Evolutionary conservation across 2,113 vertebrate genomes (phyloP).

Genomic region (Chionodraco myersi): DNA sequence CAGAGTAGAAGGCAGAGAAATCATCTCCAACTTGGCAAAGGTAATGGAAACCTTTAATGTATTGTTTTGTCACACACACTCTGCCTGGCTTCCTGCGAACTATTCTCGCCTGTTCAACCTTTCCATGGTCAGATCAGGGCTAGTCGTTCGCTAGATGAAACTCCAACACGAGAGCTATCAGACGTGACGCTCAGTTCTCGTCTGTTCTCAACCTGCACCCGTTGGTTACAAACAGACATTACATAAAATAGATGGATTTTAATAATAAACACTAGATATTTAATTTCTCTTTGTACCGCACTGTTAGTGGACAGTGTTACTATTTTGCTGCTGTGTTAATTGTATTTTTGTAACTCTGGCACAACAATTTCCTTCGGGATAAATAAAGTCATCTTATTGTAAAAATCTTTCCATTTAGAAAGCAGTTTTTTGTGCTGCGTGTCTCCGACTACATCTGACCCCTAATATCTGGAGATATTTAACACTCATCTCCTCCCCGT

Average conservation of each 20-base stretch:
- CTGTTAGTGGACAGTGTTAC: too few species aligned
- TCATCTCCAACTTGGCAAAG: slow-evolving; percentile 99
- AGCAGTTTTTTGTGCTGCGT: too few species aligned
- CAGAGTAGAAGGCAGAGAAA: slow-evolving; percentile 98
- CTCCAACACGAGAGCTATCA: slow-evolving; percentile 73
- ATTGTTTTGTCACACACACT: neutral
- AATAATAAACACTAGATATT: too few species aligned
- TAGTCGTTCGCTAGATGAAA: slow-evolving; percentile 74
- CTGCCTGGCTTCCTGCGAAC: slow-evolving; percentile 49
- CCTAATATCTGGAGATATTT: neutral
- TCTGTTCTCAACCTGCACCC: slow-evolving; percentile 79
- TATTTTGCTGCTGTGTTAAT: too few species aligned
- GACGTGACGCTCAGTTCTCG: neutral
- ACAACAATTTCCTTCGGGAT: too few species aligned
- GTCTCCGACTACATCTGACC: too few species aligned
- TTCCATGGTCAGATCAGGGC: slow-evolving; percentile 72
- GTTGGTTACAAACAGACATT: slow-evolving; percentile 56
- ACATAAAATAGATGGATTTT: neutral
- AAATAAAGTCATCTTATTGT: too few species aligned
- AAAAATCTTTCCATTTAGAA: too few species aligned
- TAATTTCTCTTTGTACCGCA: too few species aligned
- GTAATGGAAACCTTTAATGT: slow-evolving; percentile 74
- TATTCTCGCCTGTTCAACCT: slow-evolving; percentile 75
- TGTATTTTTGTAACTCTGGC: too few species aligned
- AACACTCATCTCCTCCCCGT: neutral